Conservation (phyloP, 2,113 vertebrate genomes). For the Mystacornis crossleyi region DNA sequence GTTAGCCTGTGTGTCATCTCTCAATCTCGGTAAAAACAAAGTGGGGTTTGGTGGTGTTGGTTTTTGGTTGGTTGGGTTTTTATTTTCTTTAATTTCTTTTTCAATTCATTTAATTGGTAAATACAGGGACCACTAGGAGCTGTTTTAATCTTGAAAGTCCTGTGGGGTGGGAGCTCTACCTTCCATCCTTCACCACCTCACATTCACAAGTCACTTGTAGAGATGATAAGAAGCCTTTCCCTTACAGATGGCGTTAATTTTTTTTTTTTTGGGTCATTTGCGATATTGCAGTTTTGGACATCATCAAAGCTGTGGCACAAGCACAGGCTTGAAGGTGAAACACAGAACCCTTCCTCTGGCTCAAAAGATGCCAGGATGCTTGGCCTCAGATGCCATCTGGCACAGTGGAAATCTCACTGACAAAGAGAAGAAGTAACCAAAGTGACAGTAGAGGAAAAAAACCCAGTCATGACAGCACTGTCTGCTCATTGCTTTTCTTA, state of each 20-base stretch:
- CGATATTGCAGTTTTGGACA: background rate
- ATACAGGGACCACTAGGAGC: background rate
- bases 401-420: background rate
- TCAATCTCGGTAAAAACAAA: background rate
- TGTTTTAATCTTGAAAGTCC: background rate
- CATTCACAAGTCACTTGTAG: background rate
- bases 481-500: background rate
- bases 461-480: background rate
- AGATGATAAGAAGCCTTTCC: background rate
- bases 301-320: background rate
- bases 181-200: background rate
- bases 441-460: background rate
- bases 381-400: background rate
- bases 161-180: background rate
- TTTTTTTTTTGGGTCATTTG: background rate
- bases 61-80: background rate
- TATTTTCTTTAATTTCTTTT: background rate
- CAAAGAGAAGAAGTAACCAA: background rate
- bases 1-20: background rate
- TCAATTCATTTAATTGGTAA: background rate
- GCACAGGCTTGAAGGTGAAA: background rate
- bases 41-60: background rate
- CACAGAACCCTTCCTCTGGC: background rate
- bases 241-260: background rate
- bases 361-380: background rate